A percentile compares a stretch with the other conserved stretches of the same genome.
Conservation (phyloP, 1,140 invertebrate species). For the Antheraea mylitta region DNA sequence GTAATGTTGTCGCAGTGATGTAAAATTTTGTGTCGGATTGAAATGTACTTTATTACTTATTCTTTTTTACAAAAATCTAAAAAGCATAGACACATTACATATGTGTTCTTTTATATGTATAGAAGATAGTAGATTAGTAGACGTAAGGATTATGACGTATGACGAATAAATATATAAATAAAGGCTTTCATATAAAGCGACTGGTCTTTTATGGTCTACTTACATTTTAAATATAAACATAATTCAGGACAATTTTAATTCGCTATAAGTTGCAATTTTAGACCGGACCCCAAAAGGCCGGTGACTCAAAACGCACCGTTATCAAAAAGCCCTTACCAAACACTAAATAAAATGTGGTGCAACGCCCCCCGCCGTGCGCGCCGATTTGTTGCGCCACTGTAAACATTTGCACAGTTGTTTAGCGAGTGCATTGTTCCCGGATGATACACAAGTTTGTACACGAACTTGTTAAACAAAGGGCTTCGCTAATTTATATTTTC, state of each 20-base stretch:
- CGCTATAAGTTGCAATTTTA: not conserved
- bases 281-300: conserved; percentile 8
- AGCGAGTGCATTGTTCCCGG: not conserved
- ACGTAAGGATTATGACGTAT: too few species aligned
- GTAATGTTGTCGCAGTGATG: too few species aligned
- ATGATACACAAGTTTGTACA: not conserved
- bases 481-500: not conserved
- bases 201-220: too few species aligned
- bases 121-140: too few species aligned
- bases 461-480: not conserved
- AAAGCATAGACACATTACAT: too few species aligned
- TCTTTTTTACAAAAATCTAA: too few species aligned
- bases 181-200: too few species aligned
- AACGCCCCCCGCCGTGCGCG: conserved; percentile 13
- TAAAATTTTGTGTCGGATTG: too few species aligned
- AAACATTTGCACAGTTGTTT: conserved; percentile 32
- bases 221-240: too few species aligned
- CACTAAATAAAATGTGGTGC: conserved; percentile 27
- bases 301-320: conserved; percentile 29
- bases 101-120: too few species aligned
- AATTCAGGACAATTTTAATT: not conserved
- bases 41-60: too few species aligned
- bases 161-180: too few species aligned
- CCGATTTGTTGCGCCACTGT: conserved; percentile 13
- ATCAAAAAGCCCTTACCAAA: conserved; percentile 33